Evolutionary conservation across 2,797 vertebrate genomes (phyloP).

Genomic region (Semotilus atromaculatus): DNA sequence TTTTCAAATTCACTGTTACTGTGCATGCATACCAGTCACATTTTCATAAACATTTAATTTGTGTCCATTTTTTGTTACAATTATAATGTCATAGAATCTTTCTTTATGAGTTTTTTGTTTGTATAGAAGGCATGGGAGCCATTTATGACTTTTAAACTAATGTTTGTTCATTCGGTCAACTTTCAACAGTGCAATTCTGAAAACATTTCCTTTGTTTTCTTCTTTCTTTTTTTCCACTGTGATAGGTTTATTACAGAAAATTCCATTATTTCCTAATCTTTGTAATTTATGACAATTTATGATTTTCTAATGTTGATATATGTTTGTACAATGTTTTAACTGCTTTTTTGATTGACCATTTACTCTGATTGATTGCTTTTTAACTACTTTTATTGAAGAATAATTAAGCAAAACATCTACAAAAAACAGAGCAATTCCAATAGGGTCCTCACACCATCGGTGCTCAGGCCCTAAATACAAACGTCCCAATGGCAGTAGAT

Average conservation of each 20-base stretch:
- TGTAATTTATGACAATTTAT: constrained; percentile 23
- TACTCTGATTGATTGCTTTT: not conserved
- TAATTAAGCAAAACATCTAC: not conserved
- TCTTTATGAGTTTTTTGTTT: constrained; percentile 20
- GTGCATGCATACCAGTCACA: not conserved
- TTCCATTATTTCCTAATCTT: constrained; percentile 33
- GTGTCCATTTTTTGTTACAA: constrained; percentile 31
- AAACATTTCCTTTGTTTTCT: constrained; percentile 38
- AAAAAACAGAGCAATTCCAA: not conserved
- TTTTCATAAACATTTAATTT: constrained; percentile 37
- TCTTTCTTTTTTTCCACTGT: not conserved
- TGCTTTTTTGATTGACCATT: not conserved
- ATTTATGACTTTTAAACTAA: constrained; percentile 5
- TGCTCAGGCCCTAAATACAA: too few relatives aligned
- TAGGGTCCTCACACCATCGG: too few relatives aligned
- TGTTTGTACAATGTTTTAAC: not conserved
- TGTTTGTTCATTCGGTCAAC: not conserved
- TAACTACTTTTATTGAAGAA: not conserved
- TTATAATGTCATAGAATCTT: constrained; percentile 12
- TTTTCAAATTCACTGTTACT: constrained; percentile 13
- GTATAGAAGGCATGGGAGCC: constrained; percentile 25
- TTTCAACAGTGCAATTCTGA: constrained; percentile 39
- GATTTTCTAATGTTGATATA: constrained; percentile 4
- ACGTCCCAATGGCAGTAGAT: not conserved
- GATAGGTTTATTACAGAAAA: constrained; percentile 33